phyloP scores from a whole-genome alignment of 2,888 invertebrate genomes.

The Rugalucina vietnamica region DNA sequence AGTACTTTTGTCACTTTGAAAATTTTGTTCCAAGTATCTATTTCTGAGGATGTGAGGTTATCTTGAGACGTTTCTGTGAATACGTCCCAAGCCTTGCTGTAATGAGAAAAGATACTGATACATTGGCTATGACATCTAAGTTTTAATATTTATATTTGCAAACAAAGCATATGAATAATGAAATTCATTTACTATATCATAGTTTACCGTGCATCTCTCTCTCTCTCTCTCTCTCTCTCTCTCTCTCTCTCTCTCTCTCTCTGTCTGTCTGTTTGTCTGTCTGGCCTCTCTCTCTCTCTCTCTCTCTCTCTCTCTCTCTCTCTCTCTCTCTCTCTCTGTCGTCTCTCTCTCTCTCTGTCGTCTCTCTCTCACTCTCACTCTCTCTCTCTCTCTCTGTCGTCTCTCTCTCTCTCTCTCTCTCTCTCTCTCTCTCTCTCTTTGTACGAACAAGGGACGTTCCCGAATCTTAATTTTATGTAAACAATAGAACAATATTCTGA shows the following conservation, averaged over 20 bases:
- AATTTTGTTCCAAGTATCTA: slow-evolving; percentile 66
- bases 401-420: neutral
- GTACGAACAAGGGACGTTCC: neutral
- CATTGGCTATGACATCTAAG: neutral
- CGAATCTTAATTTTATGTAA: too few species aligned
- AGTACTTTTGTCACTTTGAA: slow-evolving; percentile 66
- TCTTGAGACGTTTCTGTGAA: slow-evolving; percentile 62
- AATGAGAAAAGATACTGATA: neutral
- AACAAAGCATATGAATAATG: neutral
- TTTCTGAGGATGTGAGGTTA: slow-evolving; percentile 60
- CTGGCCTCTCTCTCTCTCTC: neutral
- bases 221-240: neutral
- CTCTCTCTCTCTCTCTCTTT: neutral
- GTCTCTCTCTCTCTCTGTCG: neutral
- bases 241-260: neutral
- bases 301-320: neutral
- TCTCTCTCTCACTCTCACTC: neutral
- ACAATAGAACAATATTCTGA: too few species aligned
- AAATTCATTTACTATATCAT: neutral
- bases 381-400: neutral
- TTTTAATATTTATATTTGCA: neutral
- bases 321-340: neutral
- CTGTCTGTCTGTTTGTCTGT: neutral
- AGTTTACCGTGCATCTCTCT: neutral
- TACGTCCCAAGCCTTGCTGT: slow-evolving; percentile 59